Percentiles rank a stretch among this genome's conserved stretches.
phyloP scores from a whole-genome alignment of 2,888 invertebrate species.

The Lepidocyrtinus sp. region DNA sequence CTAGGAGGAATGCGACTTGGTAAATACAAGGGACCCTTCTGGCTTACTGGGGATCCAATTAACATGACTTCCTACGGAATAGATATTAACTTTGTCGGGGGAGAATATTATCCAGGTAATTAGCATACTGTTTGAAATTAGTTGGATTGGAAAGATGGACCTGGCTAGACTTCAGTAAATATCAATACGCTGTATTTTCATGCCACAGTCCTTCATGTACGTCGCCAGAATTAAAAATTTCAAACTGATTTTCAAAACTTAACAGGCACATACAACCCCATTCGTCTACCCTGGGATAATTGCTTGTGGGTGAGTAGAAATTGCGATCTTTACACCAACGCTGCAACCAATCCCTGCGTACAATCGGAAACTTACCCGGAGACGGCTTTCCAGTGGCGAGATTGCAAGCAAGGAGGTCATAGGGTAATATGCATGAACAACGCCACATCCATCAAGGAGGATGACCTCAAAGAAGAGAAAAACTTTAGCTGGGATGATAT shows the following conservation, averaged over 20 bases:
- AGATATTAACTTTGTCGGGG: constrained; percentile 1
- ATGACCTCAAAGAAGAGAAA: too few relatives aligned
- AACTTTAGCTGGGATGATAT: too few relatives aligned
- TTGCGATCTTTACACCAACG: constrained; percentile 18
- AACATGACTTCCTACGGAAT: constrained; percentile 11
- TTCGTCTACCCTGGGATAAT: constrained; percentile 30
- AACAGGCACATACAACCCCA: constrained; percentile 26
- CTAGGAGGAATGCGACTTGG: constrained; percentile 31
- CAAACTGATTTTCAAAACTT: neutral
- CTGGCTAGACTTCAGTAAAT: too few relatives aligned
- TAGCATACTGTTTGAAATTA: neutral
- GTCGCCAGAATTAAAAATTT: neutral
- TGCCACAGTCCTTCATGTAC: too few relatives aligned
- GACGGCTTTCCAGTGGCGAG: constrained; percentile 18
- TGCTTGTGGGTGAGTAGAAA: constrained; percentile 22
- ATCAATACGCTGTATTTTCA: too few relatives aligned
- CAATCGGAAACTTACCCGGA: constrained; percentile 30
- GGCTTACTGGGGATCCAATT: constrained; percentile 24
- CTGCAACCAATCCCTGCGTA: constrained; percentile 31
- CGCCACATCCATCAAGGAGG: too few relatives aligned
- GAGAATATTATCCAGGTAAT: constrained; percentile 29
- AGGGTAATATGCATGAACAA: neutral
- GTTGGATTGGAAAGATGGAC: neutral
- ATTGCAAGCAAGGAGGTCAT: neutral
- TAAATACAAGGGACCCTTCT: neutral